phyloP scores from a whole-genome alignment of 2,888 invertebrate species.

The Apocheima hispidaria region DNA sequence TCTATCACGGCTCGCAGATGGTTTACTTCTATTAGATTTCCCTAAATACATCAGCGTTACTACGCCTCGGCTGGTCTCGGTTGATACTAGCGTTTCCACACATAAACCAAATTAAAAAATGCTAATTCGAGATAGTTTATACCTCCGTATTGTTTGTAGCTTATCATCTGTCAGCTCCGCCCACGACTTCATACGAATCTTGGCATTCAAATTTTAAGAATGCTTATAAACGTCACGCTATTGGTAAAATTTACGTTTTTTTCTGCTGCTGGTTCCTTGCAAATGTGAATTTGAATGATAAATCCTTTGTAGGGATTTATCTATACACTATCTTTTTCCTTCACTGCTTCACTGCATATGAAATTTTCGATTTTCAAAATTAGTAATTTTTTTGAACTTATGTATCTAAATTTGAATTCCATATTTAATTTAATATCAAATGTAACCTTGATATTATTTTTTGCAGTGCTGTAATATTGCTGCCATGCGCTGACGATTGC shows the following conservation, averaged over 20 bases:
- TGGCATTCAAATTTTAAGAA: constrained; percentile 22
- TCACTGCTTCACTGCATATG: no score
- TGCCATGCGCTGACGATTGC: no score
- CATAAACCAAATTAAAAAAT: constrained; percentile 16
- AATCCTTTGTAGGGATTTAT: no score
- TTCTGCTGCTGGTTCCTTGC: no score
- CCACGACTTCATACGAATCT: constrained; percentile 23
- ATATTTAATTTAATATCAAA: no score
- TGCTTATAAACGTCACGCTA: constrained; percentile 19
- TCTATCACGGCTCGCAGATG: constrained; percentile 24
- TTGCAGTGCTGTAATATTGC: no score
- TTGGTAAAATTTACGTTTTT: constrained; percentile 17
- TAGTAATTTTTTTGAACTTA: no score
- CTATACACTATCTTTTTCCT: no score
- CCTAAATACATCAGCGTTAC: constrained; percentile 30
- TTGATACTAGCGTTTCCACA: constrained; percentile 1
- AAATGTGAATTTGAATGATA: no score
- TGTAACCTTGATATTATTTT: no score
- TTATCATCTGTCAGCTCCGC: constrained; percentile 22
- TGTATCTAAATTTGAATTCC: no score
- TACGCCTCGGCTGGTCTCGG: constrained; percentile 26
- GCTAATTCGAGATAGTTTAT: constrained; percentile 19
- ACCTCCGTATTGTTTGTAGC: constrained; percentile 15
- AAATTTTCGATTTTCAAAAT: no score
- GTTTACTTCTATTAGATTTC: constrained; percentile 27